Base-by-base conservation (phyloP, 2,797 vertebrate species). In the Balearica regulorum region DNA sequence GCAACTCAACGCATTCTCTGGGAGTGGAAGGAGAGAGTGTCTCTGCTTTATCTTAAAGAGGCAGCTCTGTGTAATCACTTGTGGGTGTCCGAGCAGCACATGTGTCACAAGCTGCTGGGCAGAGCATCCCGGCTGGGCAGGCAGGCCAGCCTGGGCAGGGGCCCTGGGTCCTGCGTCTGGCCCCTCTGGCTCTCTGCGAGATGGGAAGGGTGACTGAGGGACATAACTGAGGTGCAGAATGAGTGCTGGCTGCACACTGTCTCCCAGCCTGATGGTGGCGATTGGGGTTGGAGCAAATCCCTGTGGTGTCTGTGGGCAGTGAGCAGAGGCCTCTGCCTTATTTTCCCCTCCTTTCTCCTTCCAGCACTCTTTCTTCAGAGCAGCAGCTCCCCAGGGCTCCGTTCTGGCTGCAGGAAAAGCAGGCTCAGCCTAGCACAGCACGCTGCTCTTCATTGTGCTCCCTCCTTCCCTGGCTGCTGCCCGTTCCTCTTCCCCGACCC, bases 261-360 rank as follows among this genome's bases (percentile, higher is more conserved):
- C 78, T 85, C n/a, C 90, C 18, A 43, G 77, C 73, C 83, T 55
- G 69, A 6, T 70, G 61, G 77, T 60, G 65, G 65, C 37, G 17
- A 60, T 6, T 22, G 72, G 61, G 35, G 16, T 16, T 51, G 80
- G 58, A 78, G 61, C 61, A 75, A 55, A 73, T 88, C 80, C 89
- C 76, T 20, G 48, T 71, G 70, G 65, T 60, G 73, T 78, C 87
- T 21, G 61, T 62, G 81, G 87, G 84, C 93, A 95, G 77, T 0
- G 3, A 92, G 89, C 66, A 79, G 73, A 91, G 89, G 62, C 81
- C 75, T 94, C 73, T 94, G 89, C 79, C 79, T 85, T 90, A 37
- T 83, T 94, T 89, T 22, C 48, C 46, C 24, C 58, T 76, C 78
- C 66, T 70, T 41, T 58, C 51, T 60, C 33, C 62, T 49, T 68